Conservation (phyloP, 2,797 vertebrate species). For the Chiroxiphia lanceolata region DNA sequence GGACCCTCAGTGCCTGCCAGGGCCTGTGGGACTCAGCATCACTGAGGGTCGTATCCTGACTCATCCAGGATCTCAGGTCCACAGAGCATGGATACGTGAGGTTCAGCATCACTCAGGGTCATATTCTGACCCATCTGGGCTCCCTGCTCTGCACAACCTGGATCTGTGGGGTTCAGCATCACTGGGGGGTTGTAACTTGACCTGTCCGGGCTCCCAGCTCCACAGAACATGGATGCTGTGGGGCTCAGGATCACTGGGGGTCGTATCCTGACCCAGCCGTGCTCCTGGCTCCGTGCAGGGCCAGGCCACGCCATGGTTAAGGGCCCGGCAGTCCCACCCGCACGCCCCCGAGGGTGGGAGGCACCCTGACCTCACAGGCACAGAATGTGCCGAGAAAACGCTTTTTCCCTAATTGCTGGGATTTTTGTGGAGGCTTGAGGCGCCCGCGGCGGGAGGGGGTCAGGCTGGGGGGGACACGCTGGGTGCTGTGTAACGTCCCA, state of each 20-base stretch:
- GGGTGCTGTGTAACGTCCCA: background rate
- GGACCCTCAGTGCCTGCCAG: background rate
- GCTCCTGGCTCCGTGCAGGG: background rate
- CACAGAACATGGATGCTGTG: background rate
- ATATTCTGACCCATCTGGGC: rapidly evolving
- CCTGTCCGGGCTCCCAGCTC: rapidly evolving
- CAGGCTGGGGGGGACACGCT: background rate
- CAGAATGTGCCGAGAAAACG: conserved; percentile 52
- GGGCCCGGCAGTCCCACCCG: conserved; percentile 22
- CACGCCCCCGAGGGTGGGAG: conserved; percentile 55
- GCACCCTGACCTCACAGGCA: conserved; percentile 50
- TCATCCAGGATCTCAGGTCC: background rate
- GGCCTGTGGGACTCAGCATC: background rate
- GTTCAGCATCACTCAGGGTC: background rate
- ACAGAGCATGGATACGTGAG: background rate
- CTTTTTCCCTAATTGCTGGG: conserved; percentile 44
- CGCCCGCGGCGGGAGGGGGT: background rate
- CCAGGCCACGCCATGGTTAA: conserved; percentile 22
- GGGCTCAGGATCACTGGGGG: background rate
- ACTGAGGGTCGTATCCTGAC: rapidly evolving
- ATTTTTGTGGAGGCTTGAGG: conserved; percentile 64
- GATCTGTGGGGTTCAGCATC: background rate
- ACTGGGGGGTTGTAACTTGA: background rate
- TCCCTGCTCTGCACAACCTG: background rate
- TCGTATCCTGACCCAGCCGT: rapidly evolving